Evolutionary conservation across 2,113 vertebrate genomes (phyloP).

Genomic region (Ivindomyrus marchei): DNA sequence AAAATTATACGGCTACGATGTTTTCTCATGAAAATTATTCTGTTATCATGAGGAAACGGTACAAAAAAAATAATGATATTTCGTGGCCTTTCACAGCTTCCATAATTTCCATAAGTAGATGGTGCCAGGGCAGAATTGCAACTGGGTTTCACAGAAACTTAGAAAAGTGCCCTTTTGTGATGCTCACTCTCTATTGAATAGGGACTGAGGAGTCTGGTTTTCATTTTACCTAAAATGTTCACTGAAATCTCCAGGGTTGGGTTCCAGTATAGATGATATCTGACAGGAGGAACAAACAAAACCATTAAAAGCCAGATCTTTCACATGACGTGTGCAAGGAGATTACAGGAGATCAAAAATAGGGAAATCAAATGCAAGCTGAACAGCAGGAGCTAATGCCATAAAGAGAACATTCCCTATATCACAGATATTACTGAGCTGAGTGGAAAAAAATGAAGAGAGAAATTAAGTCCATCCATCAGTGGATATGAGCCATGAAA

Average conservation of each 20-base stretch:
- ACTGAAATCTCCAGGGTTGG: background rate
- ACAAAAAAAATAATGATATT: background rate
- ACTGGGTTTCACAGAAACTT: background rate
- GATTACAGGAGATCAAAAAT: constrained; percentile 5
- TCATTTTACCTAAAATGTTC: background rate
- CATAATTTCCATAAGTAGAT: background rate
- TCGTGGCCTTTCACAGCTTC: background rate
- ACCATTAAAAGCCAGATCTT: background rate
- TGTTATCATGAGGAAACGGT: background rate
- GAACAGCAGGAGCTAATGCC: constrained; percentile 32
- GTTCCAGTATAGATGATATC: constrained; percentile 13
- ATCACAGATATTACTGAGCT: constrained; percentile 59
- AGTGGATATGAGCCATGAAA: constrained; percentile 68
- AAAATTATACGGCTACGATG: background rate
- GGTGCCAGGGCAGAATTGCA: background rate
- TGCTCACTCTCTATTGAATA: background rate
- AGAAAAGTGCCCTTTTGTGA: background rate
- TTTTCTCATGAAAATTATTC: background rate
- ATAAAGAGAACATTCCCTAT: constrained; percentile 50
- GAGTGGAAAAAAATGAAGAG: constrained; percentile 64
- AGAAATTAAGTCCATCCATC: constrained; percentile 72
- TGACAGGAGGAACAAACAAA: constrained; percentile 19
- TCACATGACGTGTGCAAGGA: constrained; percentile 1
- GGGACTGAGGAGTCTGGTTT: background rate
- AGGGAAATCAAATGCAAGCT: background rate